Evolutionary conservation across 1,140 invertebrate species (phyloP).

Genomic region (Drosophila yakuba): DNA sequence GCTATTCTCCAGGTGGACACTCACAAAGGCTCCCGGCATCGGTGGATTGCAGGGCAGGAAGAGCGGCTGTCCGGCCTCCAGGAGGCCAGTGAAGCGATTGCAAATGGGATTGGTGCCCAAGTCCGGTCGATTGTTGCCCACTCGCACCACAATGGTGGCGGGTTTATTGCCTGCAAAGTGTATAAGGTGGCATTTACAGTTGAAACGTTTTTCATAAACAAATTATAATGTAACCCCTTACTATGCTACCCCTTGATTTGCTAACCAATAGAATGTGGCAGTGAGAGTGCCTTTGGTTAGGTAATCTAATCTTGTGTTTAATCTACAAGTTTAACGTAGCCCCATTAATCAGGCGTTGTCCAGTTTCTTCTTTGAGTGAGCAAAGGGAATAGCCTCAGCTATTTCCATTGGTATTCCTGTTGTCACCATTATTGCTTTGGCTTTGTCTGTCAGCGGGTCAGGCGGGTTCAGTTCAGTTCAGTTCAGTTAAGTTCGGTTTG

Average conservation of each 20-base stretch:
- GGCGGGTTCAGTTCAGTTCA: slow-evolving; percentile 37
- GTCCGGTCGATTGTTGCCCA: slow-evolving; percentile 97
- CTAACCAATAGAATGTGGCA: not conserved
- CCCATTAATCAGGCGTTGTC: not conserved
- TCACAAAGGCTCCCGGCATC: slow-evolving; percentile 97
- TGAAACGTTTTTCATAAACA: too few species aligned
- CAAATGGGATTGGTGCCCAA: slow-evolving; percentile 96
- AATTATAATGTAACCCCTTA: too few species aligned
- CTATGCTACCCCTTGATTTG: not conserved
- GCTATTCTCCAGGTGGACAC: slow-evolving; percentile 93
- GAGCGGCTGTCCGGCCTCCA: slow-evolving; percentile 95
- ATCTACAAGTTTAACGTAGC: not conserved
- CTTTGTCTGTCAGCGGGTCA: slow-evolving; percentile 56
- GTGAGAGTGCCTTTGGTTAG: not conserved
- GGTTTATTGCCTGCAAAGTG: slow-evolving; percentile 87
- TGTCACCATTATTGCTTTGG: slow-evolving; percentile 30
- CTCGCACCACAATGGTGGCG: slow-evolving; percentile 94
- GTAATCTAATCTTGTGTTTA: not conserved
- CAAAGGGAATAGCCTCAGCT: not conserved
- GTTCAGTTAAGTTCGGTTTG: not conserved
- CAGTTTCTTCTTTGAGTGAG: slow-evolving; percentile 2
- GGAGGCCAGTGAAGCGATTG: slow-evolving; percentile 93
- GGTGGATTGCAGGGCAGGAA: slow-evolving; percentile 97
- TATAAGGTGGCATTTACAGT: too few species aligned
- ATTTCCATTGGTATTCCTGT: slow-evolving; percentile 19